A percentile compares a stretch with the other conserved stretches of the same genome.
These are phyloP conservation scores for Camarhynchus parvulus DNA, from an alignment of 2,113 vertebrate genomes.

Conservation along the genomic window DNA sequence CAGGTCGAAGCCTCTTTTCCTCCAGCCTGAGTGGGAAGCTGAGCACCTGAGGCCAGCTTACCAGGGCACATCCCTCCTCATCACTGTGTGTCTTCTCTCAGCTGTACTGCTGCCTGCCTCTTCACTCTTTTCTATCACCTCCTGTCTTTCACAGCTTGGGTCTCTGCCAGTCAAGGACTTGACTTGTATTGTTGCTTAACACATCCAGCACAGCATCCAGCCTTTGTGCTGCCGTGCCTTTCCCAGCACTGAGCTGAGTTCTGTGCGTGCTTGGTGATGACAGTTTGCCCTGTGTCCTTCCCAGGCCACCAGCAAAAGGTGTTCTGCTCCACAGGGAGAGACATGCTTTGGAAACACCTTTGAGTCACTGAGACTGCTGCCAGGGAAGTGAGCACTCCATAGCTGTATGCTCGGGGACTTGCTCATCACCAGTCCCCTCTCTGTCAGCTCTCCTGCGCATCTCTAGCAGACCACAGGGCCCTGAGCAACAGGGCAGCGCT, in stretches of 20 bases:
- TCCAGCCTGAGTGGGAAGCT: neutral
- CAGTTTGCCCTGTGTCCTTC: neutral
- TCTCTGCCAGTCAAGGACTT: neutral
- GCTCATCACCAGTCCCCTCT: neutral
- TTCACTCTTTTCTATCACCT: neutral
- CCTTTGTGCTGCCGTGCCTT: neutral
- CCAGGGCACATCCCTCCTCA: neutral
- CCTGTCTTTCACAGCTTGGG: neutral
- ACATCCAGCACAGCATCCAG: neutral
- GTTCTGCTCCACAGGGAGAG: neutral
- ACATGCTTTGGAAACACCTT: rapidly evolving
- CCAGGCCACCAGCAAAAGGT: neutral
- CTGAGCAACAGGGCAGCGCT: rapidly evolving
- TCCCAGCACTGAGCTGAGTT: neutral
- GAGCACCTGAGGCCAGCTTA: neutral
- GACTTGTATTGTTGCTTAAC: neutral
- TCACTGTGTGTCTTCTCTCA: neutral
- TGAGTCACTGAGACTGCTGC: neutral
- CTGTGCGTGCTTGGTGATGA: neutral
- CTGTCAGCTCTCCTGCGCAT: neutral
- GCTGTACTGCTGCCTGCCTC: neutral
- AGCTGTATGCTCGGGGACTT: neutral
- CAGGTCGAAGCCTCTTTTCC: neutral
- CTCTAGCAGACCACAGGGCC: neutral
- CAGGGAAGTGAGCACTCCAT: neutral